Base-by-base conservation (phyloP, 2,113 vertebrate genomes). In the Seriola aureovittata region DNA sequence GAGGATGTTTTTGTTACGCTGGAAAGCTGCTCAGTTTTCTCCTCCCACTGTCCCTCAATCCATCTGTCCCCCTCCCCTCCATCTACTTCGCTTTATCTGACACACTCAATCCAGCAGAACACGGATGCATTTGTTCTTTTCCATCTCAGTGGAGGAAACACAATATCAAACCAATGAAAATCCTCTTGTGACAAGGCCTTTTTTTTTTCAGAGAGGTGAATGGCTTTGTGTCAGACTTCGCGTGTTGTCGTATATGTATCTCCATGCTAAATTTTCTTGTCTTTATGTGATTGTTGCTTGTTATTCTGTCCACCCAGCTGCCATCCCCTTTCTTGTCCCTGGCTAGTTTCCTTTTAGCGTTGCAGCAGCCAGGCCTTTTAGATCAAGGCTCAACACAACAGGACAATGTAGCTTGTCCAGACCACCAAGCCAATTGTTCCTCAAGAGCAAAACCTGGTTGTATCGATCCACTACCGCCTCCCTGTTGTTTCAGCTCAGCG, bases 401-500 rank as follows among this genome's bases (percentile, higher is more conserved):
- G 71, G 76, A 81, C 84, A 46, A 48, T 86, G 80, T 65, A 65
- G 44, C 72, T 64, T 86, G 84, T 92, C 75, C 75, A 62, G 82
- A 89, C 52, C 86, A 72, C 68, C 71, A 46, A 57, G 38, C 62
- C 78, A 63, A 65, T 81, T 90, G 90, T 91, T 91, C 32, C 78
- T 90, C 84, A 88, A 91, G 87, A 91, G 89, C 71, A 84, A 89
- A 92, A 90, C 77, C 75, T 85, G 75, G 83, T 88, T 71, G 59
- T 92, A 92, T 93, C 79, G 92, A 92, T 93, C 85, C 79, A 54
- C 68, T 63, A 58, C 12, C 32, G 62, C 81, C 83, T 83, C 78
- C 78, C 82, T 84, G 89, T 91, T 90, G 86, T 92, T 92, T 91
- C 80, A 78, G 84, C 85, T 89, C 85, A 87, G 88, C 5, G 48